Percentiles rank a stretch among this genome's conserved stretches.
Conservation (phyloP, 2,113 vertebrate genomes). For the Actinemys pallida region DNA sequence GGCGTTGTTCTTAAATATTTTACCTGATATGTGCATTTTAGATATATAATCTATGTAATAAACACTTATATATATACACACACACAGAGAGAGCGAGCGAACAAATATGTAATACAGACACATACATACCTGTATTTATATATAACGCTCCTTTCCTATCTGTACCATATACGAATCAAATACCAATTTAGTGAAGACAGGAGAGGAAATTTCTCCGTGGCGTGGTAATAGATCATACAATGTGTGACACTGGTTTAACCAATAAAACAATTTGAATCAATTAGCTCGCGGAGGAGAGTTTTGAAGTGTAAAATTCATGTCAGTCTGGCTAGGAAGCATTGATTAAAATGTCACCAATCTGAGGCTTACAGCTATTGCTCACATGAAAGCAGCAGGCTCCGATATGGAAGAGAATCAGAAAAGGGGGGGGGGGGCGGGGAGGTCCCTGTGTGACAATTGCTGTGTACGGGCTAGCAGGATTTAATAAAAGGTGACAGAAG, state of each 20-base stretch:
- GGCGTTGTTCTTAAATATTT: not conserved
- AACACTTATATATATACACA: too few species aligned
- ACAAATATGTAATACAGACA: not conserved
- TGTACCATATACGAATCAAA: slow-evolving; percentile 28
- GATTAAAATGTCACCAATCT: slow-evolving; percentile 76
- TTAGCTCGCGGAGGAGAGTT: slow-evolving; percentile 80
- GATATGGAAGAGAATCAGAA: not conserved
- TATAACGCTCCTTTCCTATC: not conserved
- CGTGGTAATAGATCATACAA: slow-evolving; percentile 73
- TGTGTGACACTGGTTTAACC: slow-evolving; percentile 81
- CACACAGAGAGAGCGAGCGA: too few species aligned
- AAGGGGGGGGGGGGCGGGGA: not conserved
- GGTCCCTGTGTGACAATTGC: not conserved
- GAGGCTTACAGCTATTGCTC: slow-evolving; percentile 36
- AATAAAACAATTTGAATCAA: slow-evolving; percentile 86
- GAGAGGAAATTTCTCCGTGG: slow-evolving; percentile 72
- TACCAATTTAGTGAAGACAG: slow-evolving; percentile 34
- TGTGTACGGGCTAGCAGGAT: not conserved
- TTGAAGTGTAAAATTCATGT: slow-evolving; percentile 81
- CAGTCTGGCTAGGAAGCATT: slow-evolving; percentile 78
- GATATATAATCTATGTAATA: too few species aligned
- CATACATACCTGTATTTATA: too few species aligned
- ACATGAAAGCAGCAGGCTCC: slow-evolving; percentile 42
- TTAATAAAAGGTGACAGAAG: slow-evolving; percentile 44
- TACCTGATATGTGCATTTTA: not conserved